Conservation (phyloP, 2,113 vertebrate species). For the Pterocles burchelli region DNA sequence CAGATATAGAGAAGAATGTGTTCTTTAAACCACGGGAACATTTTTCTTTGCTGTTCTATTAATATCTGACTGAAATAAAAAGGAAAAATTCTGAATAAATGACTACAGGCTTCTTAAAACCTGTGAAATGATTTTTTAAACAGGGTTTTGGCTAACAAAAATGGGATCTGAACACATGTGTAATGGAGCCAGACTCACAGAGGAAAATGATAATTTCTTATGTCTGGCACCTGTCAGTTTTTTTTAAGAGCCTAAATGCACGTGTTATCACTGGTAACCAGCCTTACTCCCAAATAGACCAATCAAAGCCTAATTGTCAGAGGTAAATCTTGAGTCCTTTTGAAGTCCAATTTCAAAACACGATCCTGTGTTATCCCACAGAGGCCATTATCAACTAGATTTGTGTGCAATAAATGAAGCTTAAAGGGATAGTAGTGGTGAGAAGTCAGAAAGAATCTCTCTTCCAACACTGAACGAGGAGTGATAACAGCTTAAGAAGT, state of each 20-base stretch:
- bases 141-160: background rate
- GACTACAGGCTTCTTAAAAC: constrained; percentile 7
- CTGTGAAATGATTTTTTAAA: constrained; percentile 42
- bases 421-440: background rate
- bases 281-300: background rate
- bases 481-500: background rate
- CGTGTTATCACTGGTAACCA: constrained; percentile 14
- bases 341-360: background rate
- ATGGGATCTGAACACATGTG: background rate
- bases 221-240: constrained; percentile 11
- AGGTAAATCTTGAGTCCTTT: background rate
- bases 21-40: background rate
- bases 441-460: background rate
- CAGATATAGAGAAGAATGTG: constrained; percentile 21
- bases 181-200: constrained; percentile 2
- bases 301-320: constrained; percentile 1
- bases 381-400: background rate
- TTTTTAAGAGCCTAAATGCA: constrained; percentile 6
- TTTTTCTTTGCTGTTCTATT: constrained; percentile 28
- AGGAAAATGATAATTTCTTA: constrained; percentile 26
- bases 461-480: background rate
- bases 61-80: constrained; percentile 42
- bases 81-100: constrained; percentile 15
- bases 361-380: background rate
- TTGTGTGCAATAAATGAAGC: background rate